Percentiles rank a stretch among this genome's conserved stretches.
Conservation (phyloP, 2,888 invertebrate genomes). For the Polietes domitor region DNA sequence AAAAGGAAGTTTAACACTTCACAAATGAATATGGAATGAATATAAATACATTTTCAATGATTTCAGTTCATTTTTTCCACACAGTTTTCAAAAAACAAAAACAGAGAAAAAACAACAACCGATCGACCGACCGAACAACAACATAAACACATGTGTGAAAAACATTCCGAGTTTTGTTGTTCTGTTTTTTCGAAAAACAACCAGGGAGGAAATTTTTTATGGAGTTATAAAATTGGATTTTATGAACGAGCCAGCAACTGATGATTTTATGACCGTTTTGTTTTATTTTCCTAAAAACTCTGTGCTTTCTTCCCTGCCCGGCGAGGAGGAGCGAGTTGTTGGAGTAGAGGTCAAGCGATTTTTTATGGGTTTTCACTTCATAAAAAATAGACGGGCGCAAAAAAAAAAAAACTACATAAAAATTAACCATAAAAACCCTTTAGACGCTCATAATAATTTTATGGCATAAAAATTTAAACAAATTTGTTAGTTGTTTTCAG, state of each 20-base stretch:
- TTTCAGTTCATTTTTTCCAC: neutral
- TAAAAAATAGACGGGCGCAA: constrained; percentile 5
- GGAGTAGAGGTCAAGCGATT: constrained; percentile 7
- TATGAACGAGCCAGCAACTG: neutral
- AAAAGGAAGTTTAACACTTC: constrained; percentile 42
- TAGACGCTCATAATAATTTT: constrained; percentile 8
- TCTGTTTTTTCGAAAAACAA: constrained; percentile 7
- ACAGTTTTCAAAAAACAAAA: neutral
- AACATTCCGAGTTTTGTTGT: neutral
- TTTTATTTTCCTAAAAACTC: neutral
- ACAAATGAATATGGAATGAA: constrained; percentile 1
- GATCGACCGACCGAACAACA: neutral
- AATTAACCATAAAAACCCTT: constrained; percentile 15
- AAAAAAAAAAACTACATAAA: constrained; percentile 2
- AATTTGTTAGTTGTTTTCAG: constrained; percentile 31
- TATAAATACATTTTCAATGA: constrained; percentile 23
- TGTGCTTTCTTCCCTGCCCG: neutral
- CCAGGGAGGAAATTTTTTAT: constrained; percentile 15
- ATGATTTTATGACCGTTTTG: constrained; percentile 23
- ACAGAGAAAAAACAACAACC: neutral
- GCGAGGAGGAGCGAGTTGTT: too few relatives aligned
- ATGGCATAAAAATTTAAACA: constrained; percentile 26
- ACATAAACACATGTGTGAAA: constrained; percentile 35
- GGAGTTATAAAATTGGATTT: constrained; percentile 28
- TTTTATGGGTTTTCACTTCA: constrained; percentile 39